Evolutionary conservation across 2,113 vertebrate genomes (phyloP).

Genomic region (Onychostoma macrolepis): DNA sequence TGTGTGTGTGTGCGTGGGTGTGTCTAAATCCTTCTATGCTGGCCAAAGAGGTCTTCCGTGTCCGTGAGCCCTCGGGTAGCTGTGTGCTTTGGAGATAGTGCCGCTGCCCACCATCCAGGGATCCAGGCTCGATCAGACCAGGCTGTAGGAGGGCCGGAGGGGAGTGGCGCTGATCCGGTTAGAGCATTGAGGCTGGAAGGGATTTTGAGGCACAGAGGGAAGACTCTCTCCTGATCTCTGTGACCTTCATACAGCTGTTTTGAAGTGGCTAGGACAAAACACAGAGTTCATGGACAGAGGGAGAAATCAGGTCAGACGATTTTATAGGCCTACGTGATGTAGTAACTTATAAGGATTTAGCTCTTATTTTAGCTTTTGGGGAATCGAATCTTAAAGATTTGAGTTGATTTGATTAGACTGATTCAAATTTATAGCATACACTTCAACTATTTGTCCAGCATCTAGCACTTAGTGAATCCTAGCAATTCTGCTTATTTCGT

Average conservation of each 20-base stretch:
- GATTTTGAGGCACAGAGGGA: constrained; percentile 33
- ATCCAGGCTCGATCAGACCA: background rate
- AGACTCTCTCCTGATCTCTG: constrained; percentile 2
- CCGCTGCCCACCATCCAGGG: constrained; percentile 15
- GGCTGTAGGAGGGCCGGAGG: background rate
- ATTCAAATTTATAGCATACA: too few species aligned
- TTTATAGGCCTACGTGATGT: background rate
- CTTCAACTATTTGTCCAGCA: too few species aligned
- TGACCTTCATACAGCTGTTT: constrained; percentile 39
- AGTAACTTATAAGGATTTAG: too few species aligned
- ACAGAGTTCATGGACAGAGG: background rate
- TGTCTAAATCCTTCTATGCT: constrained; percentile 22
- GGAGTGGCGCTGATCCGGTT: constrained; percentile 43
- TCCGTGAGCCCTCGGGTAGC: constrained; percentile 26
- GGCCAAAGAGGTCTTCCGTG: constrained; percentile 14
- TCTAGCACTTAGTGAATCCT: too few species aligned
- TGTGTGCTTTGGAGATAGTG: constrained; percentile 48
- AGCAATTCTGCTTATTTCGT: too few species aligned
- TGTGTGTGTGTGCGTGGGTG: background rate
- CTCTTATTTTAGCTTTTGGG: too few species aligned
- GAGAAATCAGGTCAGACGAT: background rate
- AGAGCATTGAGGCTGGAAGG: constrained; percentile 24
- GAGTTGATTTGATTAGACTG: too few species aligned
- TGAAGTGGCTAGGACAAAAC: constrained; percentile 1
- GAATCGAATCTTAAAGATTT: too few species aligned